Evolutionary conservation across 2,797 vertebrate genomes (phyloP), one percentile per base, ranked within the genome.

Genomic region (Pyrocephalus nanus): DNA sequence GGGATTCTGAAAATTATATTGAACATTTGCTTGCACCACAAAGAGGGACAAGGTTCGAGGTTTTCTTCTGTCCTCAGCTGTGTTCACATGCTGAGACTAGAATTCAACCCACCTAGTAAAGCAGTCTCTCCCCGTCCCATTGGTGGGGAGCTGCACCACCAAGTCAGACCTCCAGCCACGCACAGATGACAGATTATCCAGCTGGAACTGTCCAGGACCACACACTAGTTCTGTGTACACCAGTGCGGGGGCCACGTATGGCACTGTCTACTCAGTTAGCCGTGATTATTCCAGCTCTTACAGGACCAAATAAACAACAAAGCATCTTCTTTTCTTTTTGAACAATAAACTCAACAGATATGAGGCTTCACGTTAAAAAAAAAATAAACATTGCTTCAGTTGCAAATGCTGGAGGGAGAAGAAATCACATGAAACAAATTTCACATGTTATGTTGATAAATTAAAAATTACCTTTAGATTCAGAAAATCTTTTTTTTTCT

Each of bases 391-490:
- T 29, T 51, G 6, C 10, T 73, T 70, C 43, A 55, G 36, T 32
- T 55, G 11, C 12, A 83, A 72, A 36, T 69, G 45, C 16, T 47
- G 15, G 13, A 57, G 25, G 32, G n/a, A 62, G 22, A 57, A 91
- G 26, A 72, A 88, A 66, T 15, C 3, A 36, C 13, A 40, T 38
- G 21, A 65, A 93, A 57, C 1, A 21, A 65, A 88, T 38, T 71
- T 86, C 38, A 72, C 4, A 23, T 1, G 0, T 55, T 30, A 34
- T 9, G 12, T 50, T 53, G 81, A 57, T 36, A 82, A 88, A 67
- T n/a, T 18, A 51, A 55, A 69, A 83, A 29, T 86, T 97, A 99
- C 99, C 98, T 97, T 96, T 81, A 99, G 96, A 72, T 95, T 75
- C 48, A 55, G 64, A 86, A 99, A 96, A 38, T 98, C 94, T 12